Base-by-base conservation (phyloP, 2,888 invertebrate genomes). In the Agriopis aurantiaria region DNA sequence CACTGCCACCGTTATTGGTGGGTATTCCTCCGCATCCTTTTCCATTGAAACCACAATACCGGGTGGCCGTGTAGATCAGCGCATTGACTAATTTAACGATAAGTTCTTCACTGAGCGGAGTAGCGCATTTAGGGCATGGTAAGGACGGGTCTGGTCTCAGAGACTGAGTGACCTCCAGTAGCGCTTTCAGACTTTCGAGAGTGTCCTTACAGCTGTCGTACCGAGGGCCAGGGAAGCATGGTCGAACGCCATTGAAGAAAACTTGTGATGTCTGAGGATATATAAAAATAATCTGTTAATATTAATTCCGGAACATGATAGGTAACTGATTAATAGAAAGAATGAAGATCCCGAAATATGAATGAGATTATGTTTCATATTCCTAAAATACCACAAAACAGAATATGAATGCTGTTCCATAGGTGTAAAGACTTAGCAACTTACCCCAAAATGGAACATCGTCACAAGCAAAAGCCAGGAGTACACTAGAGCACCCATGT, bases 11-110 rank as follows among this genome's bases (percentile, higher is more conserved):
- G 10, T 59, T 62, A 33, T 61, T 49, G 45, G 10, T 41, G 17
- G 65, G 65, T 51, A 62, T 40, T 17, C 71, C 65, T 14, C 71
- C 62, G 12, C 57, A 52, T 55, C 75, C 61, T 68, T 56, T 71
- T 46, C 65, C 48, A 77, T 71, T 76, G 64, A 75, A 71, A 11
- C 76, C 78, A 65, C 84, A 81, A 71, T 80, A 82, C 56, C 86
- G 85, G 0, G 88, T 85, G 11, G 88, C 84, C 3, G 86, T 87
- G 43, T 83, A 85, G 23, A 92, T 84, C 33, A 92, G 75, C 9
- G 91, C 92, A 64, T 91, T 90, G 11, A 91, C 84, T 46, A 92
- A 78, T 71, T 88, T 91, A 75, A 87, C 80, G 9, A 92, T 88
- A 14, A 92, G 82, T 65, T 88, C 88, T 69, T 91, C 90, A 43